Conservation (phyloP, 2,888 invertebrate genomes). For the Brassicogethes aeneus region DNA sequence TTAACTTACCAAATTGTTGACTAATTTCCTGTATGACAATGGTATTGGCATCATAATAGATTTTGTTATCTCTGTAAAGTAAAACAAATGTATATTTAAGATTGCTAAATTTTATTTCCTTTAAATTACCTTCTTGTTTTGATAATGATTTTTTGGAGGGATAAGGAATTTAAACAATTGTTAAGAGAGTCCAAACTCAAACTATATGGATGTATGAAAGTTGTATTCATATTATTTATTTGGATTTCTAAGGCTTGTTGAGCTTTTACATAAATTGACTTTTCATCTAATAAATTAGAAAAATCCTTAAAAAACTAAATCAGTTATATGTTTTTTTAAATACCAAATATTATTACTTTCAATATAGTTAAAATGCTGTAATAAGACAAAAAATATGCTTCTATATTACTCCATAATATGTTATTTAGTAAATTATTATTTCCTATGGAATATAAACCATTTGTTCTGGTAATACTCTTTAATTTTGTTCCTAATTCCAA, state of each 20-base stretch:
- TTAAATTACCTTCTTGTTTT: conserved; percentile 33
- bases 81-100: too few relatives aligned
- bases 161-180: conserved; percentile 49
- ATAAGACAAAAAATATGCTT: conserved; percentile 55
- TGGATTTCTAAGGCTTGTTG: conserved; percentile 52
- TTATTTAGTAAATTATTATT: conserved; percentile 42
- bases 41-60: too few relatives aligned
- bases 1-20: too few relatives aligned
- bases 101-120: too few relatives aligned
- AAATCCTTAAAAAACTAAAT: conserved; percentile 22
- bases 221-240: conserved; percentile 34
- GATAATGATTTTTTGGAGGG: conserved; percentile 36
- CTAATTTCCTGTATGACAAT: too few relatives aligned
- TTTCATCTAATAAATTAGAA: conserved; percentile 39
- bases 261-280: conserved; percentile 45
- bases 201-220: conserved; percentile 58
- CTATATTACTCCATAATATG: conserved; percentile 50
- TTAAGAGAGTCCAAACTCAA: conserved; percentile 59
- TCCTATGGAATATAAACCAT: conserved; percentile 35
- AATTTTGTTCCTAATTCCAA: conserved; percentile 33
- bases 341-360: conserved; percentile 41
- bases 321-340: conserved; percentile 4
- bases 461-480: conserved; percentile 28
- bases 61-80: too few relatives aligned
- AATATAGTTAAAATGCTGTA: conserved; percentile 42